Conservation (phyloP, 2,888 invertebrate species). For the Pristionchus exspectatus region DNA sequence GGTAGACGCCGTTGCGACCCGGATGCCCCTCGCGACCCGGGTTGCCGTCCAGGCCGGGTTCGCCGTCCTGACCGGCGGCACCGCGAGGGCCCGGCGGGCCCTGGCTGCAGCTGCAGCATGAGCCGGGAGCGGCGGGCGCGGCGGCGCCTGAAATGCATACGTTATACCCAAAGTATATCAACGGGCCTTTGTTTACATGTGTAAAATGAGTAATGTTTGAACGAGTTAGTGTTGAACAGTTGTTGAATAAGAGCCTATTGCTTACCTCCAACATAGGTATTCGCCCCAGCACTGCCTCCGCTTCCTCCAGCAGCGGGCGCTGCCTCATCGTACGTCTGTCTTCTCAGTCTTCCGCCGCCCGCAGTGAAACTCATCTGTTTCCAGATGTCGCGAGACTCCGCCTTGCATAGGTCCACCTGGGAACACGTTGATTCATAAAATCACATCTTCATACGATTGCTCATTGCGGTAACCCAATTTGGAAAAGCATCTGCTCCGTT, state of each 20-base stretch:
- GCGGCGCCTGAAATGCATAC: background rate
- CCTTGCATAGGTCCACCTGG: slow-evolving; percentile 74
- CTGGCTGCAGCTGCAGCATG: slow-evolving; percentile 77
- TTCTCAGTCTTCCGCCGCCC: slow-evolving; percentile 52
- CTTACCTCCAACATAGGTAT: slow-evolving; percentile 44
- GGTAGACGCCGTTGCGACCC: slow-evolving; percentile 66
- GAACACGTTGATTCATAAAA: too few species aligned
- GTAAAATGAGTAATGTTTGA: too few species aligned
- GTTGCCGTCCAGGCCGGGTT: slow-evolving; percentile 64
- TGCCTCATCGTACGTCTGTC: slow-evolving; percentile 56
- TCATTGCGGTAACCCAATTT: too few species aligned
- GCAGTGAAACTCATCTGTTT: slow-evolving; percentile 73
- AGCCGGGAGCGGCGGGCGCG: slow-evolving; percentile 58
- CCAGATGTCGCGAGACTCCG: slow-evolving; percentile 77
- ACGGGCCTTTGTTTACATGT: too few species aligned
- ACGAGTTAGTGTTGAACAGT: too few species aligned
- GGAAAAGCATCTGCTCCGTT: too few species aligned
- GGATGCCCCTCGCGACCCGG: slow-evolving; percentile 65
- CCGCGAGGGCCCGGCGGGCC: slow-evolving; percentile 75
- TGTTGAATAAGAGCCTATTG: background rate
- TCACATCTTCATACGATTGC: too few species aligned
- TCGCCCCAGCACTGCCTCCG: background rate
- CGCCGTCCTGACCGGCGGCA: slow-evolving; percentile 67
- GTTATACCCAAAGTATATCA: too few species aligned
- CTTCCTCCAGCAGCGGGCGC: background rate